Evolutionary conservation across 2,888 invertebrate genomes (phyloP).

Genomic region (Anorthoa munda): DNA sequence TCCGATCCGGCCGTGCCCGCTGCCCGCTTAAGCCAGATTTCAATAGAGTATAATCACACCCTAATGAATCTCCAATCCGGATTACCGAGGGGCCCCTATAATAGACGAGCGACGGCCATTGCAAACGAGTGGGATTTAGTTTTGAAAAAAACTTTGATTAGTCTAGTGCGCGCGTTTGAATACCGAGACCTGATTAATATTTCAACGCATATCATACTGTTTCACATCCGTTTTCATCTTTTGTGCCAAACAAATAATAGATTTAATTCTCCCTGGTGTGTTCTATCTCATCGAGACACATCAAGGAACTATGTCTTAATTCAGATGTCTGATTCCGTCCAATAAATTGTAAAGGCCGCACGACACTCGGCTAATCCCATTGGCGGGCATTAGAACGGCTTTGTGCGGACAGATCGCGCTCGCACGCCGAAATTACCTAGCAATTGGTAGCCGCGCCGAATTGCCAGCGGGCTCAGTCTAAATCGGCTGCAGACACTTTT

Average conservation of each 20-base stretch:
- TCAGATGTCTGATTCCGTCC: conserved; percentile 82
- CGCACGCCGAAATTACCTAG: conserved; percentile 90
- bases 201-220: conserved; percentile 17
- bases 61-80: conserved; percentile 91
- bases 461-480: conserved; percentile 89
- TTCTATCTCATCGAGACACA: conserved; percentile 44
- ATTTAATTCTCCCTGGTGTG: conserved; percentile 26
- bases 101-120: conserved; percentile 82
- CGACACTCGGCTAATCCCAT: conserved; percentile 90
- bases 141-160: conserved; percentile 89
- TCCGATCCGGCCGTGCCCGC: conserved; percentile 78
- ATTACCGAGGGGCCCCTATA: conserved; percentile 86
- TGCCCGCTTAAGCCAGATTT: conserved; percentile 89
- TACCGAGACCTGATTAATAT: conserved; percentile 54
- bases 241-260: conserved; percentile 41
- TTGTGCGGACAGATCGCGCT: conserved; percentile 89
- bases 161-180: conserved; percentile 72
- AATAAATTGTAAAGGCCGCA: conserved; percentile 88
- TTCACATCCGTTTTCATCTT: conserved; percentile 35
- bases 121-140: conserved; percentile 84
- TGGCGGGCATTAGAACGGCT: conserved; percentile 89
- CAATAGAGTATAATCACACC: conserved; percentile 91
- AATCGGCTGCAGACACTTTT: conserved; percentile 92
- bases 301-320: conserved; percentile 75
- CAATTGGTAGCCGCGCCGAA: conserved; percentile 89